A percentile compares a stretch with the other conserved stretches of the same genome.
These are phyloP conservation scores for Siderastrea siderea DNA, from an alignment of 92 coral and sea anemone genomes.

Conservation along the genomic window DNA sequence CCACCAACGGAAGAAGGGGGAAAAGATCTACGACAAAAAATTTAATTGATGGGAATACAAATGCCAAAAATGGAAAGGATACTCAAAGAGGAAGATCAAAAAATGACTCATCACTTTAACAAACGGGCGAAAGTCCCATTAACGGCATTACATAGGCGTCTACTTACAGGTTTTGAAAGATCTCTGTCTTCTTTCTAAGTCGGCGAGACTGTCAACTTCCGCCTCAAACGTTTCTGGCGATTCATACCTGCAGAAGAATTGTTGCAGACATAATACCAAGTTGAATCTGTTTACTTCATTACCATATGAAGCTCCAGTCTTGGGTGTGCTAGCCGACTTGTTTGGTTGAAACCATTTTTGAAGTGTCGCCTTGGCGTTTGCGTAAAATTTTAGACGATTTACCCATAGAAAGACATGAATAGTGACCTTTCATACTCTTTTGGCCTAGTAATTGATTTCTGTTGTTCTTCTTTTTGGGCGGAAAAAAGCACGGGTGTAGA, in stretches of 20 bases:
- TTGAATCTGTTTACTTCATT: neutral
- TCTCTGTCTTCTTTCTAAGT: slow-evolving; percentile 69
- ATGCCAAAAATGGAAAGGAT: too few species aligned
- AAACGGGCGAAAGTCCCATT: neutral
- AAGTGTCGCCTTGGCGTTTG: neutral
- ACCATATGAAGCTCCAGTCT: neutral
- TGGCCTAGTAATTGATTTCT: too few species aligned
- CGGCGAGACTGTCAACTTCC: slow-evolving; percentile 73
- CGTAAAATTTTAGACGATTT: neutral
- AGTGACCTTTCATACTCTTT: too few species aligned
- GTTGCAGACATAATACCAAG: neutral
- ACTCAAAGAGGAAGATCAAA: neutral
- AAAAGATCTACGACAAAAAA: too few species aligned
- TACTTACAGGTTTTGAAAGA: slow-evolving; percentile 38
- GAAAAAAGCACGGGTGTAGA: too few species aligned
- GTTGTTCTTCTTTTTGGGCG: too few species aligned
- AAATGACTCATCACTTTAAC: neutral
- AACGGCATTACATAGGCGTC: neutral
- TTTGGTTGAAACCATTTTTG: neutral
- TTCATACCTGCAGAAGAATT: slow-evolving; percentile 51
- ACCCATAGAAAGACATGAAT: too few species aligned
- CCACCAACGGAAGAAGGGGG: too few species aligned
- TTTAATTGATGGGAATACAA: too few species aligned
- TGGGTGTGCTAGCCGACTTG: neutral
- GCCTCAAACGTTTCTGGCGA: slow-evolving; percentile 70